A percentile compares a stretch with the other conserved stretches of the same genome.
Evolutionary conservation across 1,140 invertebrate genomes (phyloP).

Genomic region (Oedothorax gibbosus): DNA sequence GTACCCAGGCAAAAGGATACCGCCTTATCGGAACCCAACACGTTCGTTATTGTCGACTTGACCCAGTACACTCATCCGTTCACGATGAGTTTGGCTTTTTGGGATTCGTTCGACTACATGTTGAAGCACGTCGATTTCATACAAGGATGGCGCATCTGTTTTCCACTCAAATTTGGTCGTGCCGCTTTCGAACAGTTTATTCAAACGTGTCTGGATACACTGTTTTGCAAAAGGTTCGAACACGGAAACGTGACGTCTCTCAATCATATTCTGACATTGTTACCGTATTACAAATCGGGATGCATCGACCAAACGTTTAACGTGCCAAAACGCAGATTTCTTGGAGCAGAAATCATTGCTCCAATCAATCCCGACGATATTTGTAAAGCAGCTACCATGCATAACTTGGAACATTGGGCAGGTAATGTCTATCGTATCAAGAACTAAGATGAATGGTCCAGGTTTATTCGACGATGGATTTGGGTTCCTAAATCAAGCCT

Average conservation of each 20-base stretch:
- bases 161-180: background rate
- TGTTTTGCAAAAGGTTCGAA: conserved; percentile 1
- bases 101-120: background rate
- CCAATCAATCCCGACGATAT: background rate
- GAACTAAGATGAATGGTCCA: background rate
- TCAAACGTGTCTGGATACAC: background rate
- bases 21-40: background rate
- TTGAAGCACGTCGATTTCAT: background rate
- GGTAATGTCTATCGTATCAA: conserved; percentile 10
- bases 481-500: background rate
- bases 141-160: conserved; percentile 3
- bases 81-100: background rate
- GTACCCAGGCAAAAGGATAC: background rate
- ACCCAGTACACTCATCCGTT: background rate
- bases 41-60: background rate
- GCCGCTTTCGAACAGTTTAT: background rate
- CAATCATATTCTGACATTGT: background rate
- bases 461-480: background rate
- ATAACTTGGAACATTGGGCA: conserved; percentile 20
- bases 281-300: background rate
- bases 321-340: background rate
- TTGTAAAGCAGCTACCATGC: conserved; percentile 18
- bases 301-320: conserved; percentile 8
- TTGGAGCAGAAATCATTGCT: background rate
- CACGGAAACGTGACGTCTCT: background rate